A percentile compares a stretch with the other conserved stretches of the same genome.
Conservation (phyloP, 2,113 vertebrate species). For the Pipa parva region DNA sequence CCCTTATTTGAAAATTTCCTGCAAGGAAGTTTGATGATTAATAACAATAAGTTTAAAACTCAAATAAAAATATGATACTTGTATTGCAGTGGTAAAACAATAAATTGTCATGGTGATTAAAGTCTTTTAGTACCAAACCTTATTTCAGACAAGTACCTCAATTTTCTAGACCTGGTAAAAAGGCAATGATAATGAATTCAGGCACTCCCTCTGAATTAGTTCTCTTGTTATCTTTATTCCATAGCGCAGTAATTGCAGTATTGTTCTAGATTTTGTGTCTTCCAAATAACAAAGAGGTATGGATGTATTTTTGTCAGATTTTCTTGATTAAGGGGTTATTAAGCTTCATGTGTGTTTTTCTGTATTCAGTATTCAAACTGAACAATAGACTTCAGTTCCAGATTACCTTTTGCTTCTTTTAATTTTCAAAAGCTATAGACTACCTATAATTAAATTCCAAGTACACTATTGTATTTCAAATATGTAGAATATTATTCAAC, state of each 20-base stretch:
- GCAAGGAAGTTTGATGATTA: too few species aligned
- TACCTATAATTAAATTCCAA: slow-evolving; percentile 28
- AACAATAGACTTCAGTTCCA: slow-evolving; percentile 18
- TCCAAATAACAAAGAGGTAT: slow-evolving; percentile 25
- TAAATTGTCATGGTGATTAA: too few species aligned
- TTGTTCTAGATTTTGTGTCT: slow-evolving; percentile 24
- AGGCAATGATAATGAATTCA: slow-evolving; percentile 18
- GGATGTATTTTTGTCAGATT: slow-evolving; percentile 21
- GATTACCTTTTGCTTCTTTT: background rate
- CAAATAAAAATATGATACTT: too few species aligned
- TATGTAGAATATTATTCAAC: slow-evolving; percentile 7
- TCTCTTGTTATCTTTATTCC: slow-evolving; percentile 17
- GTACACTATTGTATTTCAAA: slow-evolving; percentile 11
- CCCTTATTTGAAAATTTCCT: too few species aligned
- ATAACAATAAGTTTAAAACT: too few species aligned
- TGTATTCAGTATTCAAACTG: slow-evolving; percentile 28
- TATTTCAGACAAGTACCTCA: slow-evolving; percentile 35
- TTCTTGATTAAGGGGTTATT: slow-evolving; percentile 34
- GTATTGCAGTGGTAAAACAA: too few species aligned
- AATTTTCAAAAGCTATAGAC: slow-evolving; percentile 15
- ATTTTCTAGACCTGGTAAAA: slow-evolving; percentile 37
- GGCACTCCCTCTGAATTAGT: slow-evolving; percentile 30
- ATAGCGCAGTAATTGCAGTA: slow-evolving; percentile 26
- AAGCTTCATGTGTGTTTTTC: slow-evolving; percentile 19
- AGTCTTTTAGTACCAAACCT: slow-evolving; percentile 10